Conservation (phyloP, 2,888 invertebrate genomes). For the Bombylius discolor region DNA sequence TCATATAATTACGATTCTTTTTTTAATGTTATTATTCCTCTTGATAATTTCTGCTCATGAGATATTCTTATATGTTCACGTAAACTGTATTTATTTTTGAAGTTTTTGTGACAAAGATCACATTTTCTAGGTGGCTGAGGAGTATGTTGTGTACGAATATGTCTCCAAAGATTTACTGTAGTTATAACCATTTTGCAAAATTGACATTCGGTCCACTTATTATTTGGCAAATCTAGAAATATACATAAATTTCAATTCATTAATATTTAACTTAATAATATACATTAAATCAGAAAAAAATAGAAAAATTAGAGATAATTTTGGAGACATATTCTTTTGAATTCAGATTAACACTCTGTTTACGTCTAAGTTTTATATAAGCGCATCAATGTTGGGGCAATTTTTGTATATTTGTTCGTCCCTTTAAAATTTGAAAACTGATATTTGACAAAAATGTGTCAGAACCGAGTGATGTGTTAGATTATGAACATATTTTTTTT, state of each 20-base stretch:
- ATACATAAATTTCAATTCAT: conserved; percentile 16
- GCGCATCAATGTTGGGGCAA: no score
- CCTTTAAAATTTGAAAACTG: no score
- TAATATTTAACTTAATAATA: neutral
- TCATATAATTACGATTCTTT: neutral
- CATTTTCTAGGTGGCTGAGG: conserved; percentile 37
- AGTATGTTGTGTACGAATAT: conserved; percentile 38
- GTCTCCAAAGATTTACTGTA: conserved; percentile 39
- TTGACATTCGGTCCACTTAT: conserved; percentile 39
- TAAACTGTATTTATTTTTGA: conserved; percentile 37
- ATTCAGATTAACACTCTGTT: neutral
- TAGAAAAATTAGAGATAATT: conserved; percentile 3
- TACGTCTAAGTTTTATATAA: neutral
- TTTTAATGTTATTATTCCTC: conserved; percentile 7
- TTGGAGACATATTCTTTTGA: conserved; percentile 34
- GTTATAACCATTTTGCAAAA: conserved; percentile 40
- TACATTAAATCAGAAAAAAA: no score
- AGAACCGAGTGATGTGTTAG: no score
- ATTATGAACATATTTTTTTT: no score
- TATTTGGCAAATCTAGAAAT: conserved; percentile 38
- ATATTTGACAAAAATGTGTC: no score
- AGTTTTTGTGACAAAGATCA: conserved; percentile 37
- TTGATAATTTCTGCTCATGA: conserved; percentile 31
- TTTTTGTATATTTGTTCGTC: no score
- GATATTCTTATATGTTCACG: conserved; percentile 37